These are phyloP conservation scores for Caenorhabditis imperialis DNA, from an alignment of 2,888 invertebrate species.

Conservation along the genomic window DNA sequence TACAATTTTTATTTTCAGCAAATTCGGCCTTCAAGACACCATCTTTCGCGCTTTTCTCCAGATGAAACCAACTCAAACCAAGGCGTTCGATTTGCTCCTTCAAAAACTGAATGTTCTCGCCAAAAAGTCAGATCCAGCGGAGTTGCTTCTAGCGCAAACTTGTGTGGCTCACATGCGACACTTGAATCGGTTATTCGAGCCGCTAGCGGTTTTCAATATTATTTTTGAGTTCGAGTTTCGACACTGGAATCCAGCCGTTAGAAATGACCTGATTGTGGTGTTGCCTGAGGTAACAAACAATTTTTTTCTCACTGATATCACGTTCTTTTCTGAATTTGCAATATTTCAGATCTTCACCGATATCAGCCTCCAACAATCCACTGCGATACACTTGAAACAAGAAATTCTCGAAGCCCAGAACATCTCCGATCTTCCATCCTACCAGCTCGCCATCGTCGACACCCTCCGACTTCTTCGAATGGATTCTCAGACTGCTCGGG, in stretches of 20 bases:
- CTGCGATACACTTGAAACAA: conserved; percentile 15
- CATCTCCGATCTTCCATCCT: conserved; percentile 5
- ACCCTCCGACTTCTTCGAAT: conserved; percentile 39
- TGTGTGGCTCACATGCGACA: conserved; percentile 43
- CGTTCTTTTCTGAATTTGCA: neutral
- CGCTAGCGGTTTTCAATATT: conserved; percentile 24
- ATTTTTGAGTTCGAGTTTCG: conserved; percentile 33
- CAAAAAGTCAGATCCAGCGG: conserved; percentile 5
- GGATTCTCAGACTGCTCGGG: conserved; percentile 3
- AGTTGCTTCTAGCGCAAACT: conserved; percentile 10
- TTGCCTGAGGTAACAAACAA: conserved; percentile 29
- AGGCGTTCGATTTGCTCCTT: conserved; percentile 22
- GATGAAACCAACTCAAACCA: conserved; percentile 19
- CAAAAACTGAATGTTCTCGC: conserved; percentile 25
- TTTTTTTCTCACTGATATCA: too few species aligned
- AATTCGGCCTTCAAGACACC: conserved; percentile 41
- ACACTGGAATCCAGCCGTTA: conserved; percentile 20
- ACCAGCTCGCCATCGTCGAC: conserved; percentile 37
- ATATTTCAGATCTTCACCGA: conserved; percentile 40
- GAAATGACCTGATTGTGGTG: conserved; percentile 14
- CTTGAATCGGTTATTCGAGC: conserved; percentile 36
- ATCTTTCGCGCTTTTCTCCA: conserved; percentile 35
- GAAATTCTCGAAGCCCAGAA: conserved; percentile 18
- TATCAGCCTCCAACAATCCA: conserved; percentile 23
- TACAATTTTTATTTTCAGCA: too few species aligned